A percentile compares a stretch with the other conserved stretches of the same genome.
Evolutionary conservation across 2,888 invertebrate genomes (phyloP).

Genomic region (Cataglyphis albicans): DNA sequence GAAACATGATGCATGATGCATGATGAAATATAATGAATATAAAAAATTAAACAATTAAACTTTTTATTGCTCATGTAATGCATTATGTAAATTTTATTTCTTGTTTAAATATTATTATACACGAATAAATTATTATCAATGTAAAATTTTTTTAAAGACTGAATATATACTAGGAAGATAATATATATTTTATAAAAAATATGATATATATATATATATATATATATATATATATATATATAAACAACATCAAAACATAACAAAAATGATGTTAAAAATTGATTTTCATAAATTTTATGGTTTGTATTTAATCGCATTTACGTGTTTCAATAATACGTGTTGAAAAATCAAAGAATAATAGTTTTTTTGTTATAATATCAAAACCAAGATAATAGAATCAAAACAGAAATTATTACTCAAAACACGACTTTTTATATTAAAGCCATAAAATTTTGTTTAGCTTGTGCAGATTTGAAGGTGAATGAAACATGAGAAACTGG

Average conservation of each 20-base stretch:
- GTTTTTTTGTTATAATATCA: not conserved
- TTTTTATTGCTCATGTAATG: not conserved
- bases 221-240: not conserved
- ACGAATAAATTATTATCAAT: not conserved
- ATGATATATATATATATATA: too few species aligned
- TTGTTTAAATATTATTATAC: not conserved
- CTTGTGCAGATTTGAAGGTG: slow-evolving; percentile 3
- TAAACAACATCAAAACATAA: not conserved
- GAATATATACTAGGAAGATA: not conserved
- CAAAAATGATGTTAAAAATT: not conserved
- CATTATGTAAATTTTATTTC: not conserved
- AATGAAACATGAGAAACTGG: slow-evolving; percentile 3
- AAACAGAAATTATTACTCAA: not conserved
- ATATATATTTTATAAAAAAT: not conserved
- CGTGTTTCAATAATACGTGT: not conserved
- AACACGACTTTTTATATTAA: not conserved
- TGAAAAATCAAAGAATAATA: not conserved
- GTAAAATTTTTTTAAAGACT: not conserved
- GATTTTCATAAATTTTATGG: slow-evolving; percentile 7
- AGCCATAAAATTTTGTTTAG: not conserved
- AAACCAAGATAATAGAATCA: not conserved
- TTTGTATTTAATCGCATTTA: not conserved
- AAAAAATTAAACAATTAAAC: not conserved
- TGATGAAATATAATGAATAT: not conserved
- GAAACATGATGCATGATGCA: too few species aligned